phyloP scores from a whole-genome alignment of 2,797 vertebrate species.

The Clarias fuscus region DNA sequence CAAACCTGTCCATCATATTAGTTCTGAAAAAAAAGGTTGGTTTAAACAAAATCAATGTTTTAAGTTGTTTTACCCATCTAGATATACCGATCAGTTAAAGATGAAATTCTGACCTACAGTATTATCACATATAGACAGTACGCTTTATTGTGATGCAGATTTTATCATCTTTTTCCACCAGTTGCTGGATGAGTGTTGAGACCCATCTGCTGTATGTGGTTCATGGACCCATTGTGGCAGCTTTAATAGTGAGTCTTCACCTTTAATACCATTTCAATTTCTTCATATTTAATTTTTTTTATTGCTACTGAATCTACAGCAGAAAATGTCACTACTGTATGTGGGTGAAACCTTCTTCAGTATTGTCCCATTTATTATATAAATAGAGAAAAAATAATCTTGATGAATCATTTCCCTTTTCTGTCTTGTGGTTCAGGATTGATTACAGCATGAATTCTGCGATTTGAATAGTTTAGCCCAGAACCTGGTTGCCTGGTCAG shows the following conservation, averaged over 20 bases:
- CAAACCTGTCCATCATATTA: not conserved
- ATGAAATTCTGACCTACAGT: not conserved
- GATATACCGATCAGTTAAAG: not conserved
- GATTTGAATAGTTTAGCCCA: not conserved
- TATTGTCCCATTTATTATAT: not conserved
- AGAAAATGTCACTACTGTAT: not conserved
- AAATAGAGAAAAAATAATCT: too few species aligned
- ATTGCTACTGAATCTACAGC: not conserved
- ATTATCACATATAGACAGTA: not conserved
- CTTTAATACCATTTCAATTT: not conserved
- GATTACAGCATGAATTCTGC: not conserved
- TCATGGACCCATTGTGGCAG: conserved; percentile 95
- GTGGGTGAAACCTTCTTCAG: not conserved
- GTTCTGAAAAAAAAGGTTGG: not conserved
- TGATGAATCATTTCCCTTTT: not conserved
- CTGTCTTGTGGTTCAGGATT: not conserved
- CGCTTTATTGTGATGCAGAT: not conserved
- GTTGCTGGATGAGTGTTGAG: conserved; percentile 98
- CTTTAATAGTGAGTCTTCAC: conserved; percentile 87
- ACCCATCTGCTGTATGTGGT: conserved; percentile 95
- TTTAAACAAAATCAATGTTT: not conserved
- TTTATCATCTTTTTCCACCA: conserved; percentile 62
- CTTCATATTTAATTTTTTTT: not conserved
- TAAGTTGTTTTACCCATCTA: not conserved
- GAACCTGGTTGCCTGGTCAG: not conserved